phyloP scores from a whole-genome alignment of 2,797 vertebrate species.

The Champsocephalus esox region DNA sequence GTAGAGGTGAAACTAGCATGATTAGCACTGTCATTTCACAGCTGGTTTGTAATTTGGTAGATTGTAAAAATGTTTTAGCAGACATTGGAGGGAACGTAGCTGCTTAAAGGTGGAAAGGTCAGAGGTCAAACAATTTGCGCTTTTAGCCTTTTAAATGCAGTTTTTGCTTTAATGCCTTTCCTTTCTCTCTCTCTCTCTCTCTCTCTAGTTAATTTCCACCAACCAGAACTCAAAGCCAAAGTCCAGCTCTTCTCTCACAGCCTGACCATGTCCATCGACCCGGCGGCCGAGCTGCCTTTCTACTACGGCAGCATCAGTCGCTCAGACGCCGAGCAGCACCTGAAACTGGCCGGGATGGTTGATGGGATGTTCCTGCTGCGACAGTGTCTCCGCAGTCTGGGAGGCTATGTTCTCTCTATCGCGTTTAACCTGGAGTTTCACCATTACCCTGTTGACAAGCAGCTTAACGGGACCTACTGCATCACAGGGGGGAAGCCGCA shows the following conservation, averaged over 20 bases:
- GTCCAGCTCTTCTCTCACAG: conserved; percentile 16
- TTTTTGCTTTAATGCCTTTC: background rate
- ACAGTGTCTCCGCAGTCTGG: conserved; percentile 94
- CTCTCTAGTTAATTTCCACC: conserved; percentile 21
- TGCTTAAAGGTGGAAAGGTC: background rate
- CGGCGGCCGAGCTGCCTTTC: conserved; percentile 93
- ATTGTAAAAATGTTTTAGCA: conserved; percentile 7
- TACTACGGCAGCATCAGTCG: conserved; percentile 96
- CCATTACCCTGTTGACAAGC: conserved; percentile 94
- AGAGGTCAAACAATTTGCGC: conserved; percentile 17
- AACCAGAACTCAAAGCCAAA: conserved; percentile 19
- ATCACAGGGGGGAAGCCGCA: conserved; percentile 91
- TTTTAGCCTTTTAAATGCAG: background rate
- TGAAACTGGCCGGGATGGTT: conserved; percentile 93
- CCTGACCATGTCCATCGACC: conserved; percentile 88
- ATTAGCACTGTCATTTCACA: background rate
- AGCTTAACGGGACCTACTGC: conserved; percentile 94
- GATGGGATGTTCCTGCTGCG: conserved; percentile 95
- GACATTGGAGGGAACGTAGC: background rate
- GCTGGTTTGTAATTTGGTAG: background rate
- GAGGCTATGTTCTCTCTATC: conserved; percentile 95
- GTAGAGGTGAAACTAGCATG: conserved; percentile 27
- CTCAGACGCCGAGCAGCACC: conserved; percentile 91
- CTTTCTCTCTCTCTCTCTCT: background rate
- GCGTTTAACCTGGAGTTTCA: conserved; percentile 90